Conservation (phyloP, 2,888 invertebrate genomes). For the Hypena proboscidalis region DNA sequence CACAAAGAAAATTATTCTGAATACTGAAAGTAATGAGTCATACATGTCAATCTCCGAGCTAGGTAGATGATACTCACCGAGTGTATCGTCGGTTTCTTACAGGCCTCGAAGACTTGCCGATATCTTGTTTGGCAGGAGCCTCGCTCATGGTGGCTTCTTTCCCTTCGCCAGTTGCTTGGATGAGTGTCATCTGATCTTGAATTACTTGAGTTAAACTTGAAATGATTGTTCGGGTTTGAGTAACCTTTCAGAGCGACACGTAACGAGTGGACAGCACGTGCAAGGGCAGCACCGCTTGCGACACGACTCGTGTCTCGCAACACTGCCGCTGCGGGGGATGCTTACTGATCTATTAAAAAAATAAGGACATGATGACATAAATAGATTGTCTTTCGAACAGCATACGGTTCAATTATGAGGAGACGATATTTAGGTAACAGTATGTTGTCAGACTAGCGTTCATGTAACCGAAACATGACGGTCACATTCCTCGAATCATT, state of each 20-base stretch:
- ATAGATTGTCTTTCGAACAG: conserved; percentile 77
- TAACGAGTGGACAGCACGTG: conserved; percentile 68
- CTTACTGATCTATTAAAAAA: conserved; percentile 83
- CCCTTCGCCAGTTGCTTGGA: conserved; percentile 58
- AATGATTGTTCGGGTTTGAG: conserved; percentile 31
- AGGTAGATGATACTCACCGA: conserved; percentile 83
- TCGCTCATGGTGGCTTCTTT: conserved; percentile 66
- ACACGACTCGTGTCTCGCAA: conserved; percentile 75
- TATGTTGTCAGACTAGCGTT: conserved; percentile 63
- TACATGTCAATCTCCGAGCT: conserved; percentile 47
- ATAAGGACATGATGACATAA: conserved; percentile 84
- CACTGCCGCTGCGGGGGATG: conserved; percentile 81
- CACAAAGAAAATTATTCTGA: conserved; percentile 75
- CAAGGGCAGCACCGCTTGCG: conserved; percentile 71
- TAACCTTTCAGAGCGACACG: conserved; percentile 33
- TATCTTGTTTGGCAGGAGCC: conserved; percentile 68
- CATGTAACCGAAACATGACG: conserved; percentile 85
- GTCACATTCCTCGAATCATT: conserved; percentile 78
- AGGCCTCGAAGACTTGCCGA: conserved; percentile 86
- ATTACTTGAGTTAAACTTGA: conserved; percentile 38
- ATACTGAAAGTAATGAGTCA: conserved; percentile 77
- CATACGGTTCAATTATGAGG: conserved; percentile 62
- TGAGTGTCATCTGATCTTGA: conserved; percentile 71
- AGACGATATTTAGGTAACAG: conserved; percentile 64
- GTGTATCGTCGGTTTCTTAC: conserved; percentile 90